Evolutionary conservation across 2,888 invertebrate species (phyloP).

Genomic region (Drosophila cracens): DNA sequence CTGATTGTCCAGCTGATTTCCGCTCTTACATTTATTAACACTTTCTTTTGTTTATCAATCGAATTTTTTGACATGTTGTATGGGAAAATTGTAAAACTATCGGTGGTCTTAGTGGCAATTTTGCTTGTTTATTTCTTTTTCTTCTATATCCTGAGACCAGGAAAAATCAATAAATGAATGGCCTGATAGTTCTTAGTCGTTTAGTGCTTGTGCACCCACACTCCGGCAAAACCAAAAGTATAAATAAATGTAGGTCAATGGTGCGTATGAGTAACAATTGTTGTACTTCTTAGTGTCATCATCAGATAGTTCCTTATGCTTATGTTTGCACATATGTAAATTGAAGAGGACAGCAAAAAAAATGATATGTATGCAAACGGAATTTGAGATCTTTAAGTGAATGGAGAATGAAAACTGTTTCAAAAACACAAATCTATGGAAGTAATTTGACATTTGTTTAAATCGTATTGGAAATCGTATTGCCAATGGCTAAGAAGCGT

Average conservation of each 20-base stretch:
- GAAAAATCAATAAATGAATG: slow-evolving; percentile 59
- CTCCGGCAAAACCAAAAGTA: neutral
- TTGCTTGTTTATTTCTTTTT: neutral
- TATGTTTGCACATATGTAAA: neutral
- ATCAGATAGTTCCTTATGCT: neutral
- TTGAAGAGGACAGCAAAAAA: neutral
- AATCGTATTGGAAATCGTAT: slow-evolving; percentile 43
- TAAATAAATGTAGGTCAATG: slow-evolving; percentile 55
- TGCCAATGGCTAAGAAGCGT: slow-evolving; percentile 29
- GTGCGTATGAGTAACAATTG: slow-evolving; percentile 65
- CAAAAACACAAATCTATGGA: neutral
- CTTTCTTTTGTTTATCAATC: neutral
- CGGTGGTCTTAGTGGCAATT: neutral
- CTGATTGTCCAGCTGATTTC: neutral
- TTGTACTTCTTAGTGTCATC: neutral
- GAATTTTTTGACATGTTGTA: neutral
- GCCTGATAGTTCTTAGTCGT: slow-evolving; percentile 24
- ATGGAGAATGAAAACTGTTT: neutral
- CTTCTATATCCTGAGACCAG: slow-evolving; percentile 10
- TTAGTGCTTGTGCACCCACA: slow-evolving; percentile 10
- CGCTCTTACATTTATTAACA: neutral
- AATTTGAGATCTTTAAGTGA: neutral
- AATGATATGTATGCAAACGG: no score
- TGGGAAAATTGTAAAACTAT: neutral
- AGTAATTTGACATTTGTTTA: slow-evolving; percentile 40